Evolutionary conservation across 1,140 invertebrate genomes (phyloP).

Genomic region (Magallana angulata): DNA sequence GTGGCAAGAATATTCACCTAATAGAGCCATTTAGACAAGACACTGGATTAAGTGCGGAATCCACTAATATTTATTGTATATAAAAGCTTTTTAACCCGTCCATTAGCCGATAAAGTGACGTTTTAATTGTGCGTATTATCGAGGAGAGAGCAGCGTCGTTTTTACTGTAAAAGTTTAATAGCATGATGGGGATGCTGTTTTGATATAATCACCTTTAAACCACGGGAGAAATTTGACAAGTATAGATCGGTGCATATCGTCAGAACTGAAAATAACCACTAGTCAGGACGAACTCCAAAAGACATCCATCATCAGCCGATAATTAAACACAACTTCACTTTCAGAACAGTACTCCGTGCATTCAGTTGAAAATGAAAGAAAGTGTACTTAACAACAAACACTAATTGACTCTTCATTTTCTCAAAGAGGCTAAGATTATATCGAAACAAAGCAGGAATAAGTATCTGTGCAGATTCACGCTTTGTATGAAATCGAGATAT

Average conservation of each 20-base stretch:
- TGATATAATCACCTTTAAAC: conserved; percentile 32
- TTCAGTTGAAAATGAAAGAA: neutral
- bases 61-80: conserved; percentile 34
- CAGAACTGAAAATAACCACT: neutral
- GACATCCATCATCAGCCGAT: conserved; percentile 5
- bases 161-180: conserved; percentile 37
- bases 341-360: neutral
- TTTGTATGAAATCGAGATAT: neutral
- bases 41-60: conserved; percentile 14
- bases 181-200: conserved; percentile 3
- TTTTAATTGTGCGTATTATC: conserved; percentile 27
- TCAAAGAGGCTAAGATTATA: conserved; percentile 9
- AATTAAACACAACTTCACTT: conserved; percentile 26
- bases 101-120: conserved; percentile 24
- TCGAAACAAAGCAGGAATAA: conserved; percentile 12
- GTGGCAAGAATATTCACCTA: neutral
- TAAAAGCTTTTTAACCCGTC: conserved; percentile 36
- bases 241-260: conserved; percentile 9
- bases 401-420: neutral
- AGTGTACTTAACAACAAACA: neutral
- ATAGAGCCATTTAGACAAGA: conserved; percentile 20
- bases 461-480: conserved; percentile 10
- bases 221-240: conserved; percentile 21
- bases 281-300: conserved; percentile 10
- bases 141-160: conserved; percentile 2